Percentiles rank a stretch among this genome's conserved stretches.
Evolutionary conservation across 2,888 invertebrate species (phyloP).

Genomic region (Metopia argyrocephala): DNA sequence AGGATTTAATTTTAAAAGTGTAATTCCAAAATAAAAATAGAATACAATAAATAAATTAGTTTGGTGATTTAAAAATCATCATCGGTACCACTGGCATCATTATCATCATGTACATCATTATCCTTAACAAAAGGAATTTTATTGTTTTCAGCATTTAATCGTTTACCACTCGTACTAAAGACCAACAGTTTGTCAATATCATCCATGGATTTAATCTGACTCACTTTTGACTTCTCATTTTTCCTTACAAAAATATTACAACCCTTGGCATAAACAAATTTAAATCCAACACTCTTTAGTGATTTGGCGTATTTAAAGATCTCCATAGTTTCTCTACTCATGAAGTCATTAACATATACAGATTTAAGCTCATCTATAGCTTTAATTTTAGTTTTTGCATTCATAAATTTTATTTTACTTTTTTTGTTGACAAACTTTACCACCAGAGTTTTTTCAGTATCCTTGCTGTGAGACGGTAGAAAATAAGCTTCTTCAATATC

Average conservation of each 20-base stretch:
- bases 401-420: too few species aligned
- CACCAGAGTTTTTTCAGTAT: background rate
- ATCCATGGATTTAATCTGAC: constrained; percentile 11
- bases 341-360: constrained; percentile 24
- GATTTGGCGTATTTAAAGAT: constrained; percentile 23
- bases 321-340: constrained; percentile 10
- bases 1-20: too few species aligned
- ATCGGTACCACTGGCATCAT: background rate
- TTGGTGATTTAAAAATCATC: too few species aligned
- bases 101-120: background rate
- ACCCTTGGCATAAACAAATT: constrained; percentile 10
- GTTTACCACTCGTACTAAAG: background rate
- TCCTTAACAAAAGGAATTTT: background rate
- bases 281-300: constrained; percentile 18
- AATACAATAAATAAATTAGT: too few species aligned
- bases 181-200: constrained; percentile 14
- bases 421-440: too few species aligned
- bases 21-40: too few species aligned
- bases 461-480: background rate
- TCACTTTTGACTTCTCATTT: background rate
- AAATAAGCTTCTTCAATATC: constrained; percentile 22
- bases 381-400: constrained; percentile 14
- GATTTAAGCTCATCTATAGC: constrained; percentile 3
- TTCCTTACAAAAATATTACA: constrained; percentile 20
- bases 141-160: background rate